Conservation (phyloP, 2,797 vertebrate genomes). For the Enteromius mattozi region DNA sequence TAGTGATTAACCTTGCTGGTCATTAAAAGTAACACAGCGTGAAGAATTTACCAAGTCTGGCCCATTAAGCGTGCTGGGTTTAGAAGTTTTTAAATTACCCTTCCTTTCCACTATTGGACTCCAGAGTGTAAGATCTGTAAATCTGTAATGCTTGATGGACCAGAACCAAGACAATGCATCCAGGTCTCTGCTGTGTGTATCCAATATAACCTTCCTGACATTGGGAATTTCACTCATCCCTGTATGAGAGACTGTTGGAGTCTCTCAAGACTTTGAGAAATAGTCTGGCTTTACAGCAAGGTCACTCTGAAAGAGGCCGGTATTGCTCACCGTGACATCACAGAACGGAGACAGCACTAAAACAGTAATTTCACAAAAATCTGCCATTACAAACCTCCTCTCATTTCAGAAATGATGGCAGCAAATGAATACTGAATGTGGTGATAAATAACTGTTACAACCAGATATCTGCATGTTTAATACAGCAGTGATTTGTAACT, state of each 20-base stretch:
- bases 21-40: constrained; percentile 38
- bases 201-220: constrained; percentile 17
- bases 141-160: constrained; percentile 22
- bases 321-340: constrained; percentile 32
- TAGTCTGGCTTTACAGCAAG: constrained; percentile 17
- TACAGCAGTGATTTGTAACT: not conserved
- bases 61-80: not conserved
- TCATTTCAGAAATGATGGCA: constrained; percentile 4
- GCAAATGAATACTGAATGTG: constrained; percentile 11
- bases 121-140: constrained; percentile 32
- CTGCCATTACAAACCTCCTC: constrained; percentile 12
- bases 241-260: not conserved
- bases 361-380: not conserved
- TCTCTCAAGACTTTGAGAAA: constrained; percentile 34
- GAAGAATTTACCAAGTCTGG: constrained; percentile 32
- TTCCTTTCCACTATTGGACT: constrained; percentile 22
- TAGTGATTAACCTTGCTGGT: constrained; percentile 29
- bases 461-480: not conserved
- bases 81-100: constrained; percentile 27
- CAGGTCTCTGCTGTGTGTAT: not conserved
- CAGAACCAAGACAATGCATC: constrained; percentile 8
- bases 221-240: constrained; percentile 8
- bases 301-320: constrained; percentile 1
- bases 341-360: not conserved
- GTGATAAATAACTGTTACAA: not conserved